Percentiles rank a stretch among this genome's conserved stretches.
Conservation (phyloP, 2,113 vertebrate genomes). For the Alectura lathami region DNA sequence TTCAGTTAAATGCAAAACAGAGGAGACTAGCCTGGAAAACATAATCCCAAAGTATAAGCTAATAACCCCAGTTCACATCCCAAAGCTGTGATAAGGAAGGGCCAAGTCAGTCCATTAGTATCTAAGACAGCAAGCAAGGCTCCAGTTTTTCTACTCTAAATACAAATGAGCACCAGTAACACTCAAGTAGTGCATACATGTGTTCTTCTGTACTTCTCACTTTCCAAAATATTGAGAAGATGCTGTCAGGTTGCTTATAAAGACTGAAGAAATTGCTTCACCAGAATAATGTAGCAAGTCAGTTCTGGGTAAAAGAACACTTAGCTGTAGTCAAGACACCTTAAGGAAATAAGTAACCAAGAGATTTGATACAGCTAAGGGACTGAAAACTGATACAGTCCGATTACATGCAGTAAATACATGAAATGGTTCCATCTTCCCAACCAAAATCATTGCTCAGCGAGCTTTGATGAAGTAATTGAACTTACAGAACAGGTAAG, state of each 20-base stretch:
- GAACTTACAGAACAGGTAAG: background rate
- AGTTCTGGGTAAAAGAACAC: background rate
- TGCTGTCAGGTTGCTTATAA: background rate
- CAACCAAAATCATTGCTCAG: background rate
- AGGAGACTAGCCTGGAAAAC: background rate
- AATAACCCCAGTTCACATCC: background rate
- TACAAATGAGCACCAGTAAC: background rate
- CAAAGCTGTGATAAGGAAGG: background rate
- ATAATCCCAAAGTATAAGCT: background rate
- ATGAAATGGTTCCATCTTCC: background rate
- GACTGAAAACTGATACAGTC: background rate
- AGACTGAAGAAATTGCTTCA: background rate
- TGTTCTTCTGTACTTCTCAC: background rate
- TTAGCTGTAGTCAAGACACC: background rate
- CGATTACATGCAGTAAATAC: background rate
- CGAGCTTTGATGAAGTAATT: background rate
- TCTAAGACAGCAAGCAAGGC: background rate
- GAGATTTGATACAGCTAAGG: background rate
- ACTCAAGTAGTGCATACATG: fast-evolving
- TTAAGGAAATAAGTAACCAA: background rate
- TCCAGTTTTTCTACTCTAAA: background rate
- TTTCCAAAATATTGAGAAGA: background rate
- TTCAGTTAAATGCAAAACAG: background rate
- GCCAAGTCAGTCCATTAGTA: fast-evolving
- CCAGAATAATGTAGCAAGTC: background rate